Evolutionary conservation across 2,888 invertebrate species (phyloP).

Genomic region (Tolmerus cingulatus): DNA sequence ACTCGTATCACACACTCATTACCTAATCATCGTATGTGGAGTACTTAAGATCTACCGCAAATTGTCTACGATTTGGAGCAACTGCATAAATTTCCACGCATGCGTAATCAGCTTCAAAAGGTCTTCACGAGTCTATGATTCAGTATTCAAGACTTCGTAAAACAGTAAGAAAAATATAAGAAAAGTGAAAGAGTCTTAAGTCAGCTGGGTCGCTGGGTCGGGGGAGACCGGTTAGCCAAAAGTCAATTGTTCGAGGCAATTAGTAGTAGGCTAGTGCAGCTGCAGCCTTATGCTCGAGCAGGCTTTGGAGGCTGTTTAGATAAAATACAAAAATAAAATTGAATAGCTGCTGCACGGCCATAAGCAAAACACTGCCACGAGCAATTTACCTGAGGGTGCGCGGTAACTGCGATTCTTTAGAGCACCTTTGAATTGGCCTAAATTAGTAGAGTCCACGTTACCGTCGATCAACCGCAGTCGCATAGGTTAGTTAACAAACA

Average conservation of each 20-base stretch:
- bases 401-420: background rate
- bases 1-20: background rate
- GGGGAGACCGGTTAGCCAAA: background rate
- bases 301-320: background rate
- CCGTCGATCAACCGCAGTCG: background rate
- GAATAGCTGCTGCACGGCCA: background rate
- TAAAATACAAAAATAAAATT: background rate
- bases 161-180: background rate
- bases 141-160: background rate
- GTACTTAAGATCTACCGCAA: background rate
- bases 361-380: background rate
- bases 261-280: background rate
- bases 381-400: background rate
- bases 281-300: background rate
- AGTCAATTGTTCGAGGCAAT: background rate
- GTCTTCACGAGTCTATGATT: background rate
- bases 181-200: constrained; percentile 12
- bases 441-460: background rate
- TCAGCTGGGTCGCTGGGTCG: background rate
- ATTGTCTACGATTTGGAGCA: constrained; percentile 45
- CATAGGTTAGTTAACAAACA: background rate
- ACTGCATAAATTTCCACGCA: constrained; percentile 26
- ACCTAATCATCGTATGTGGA: background rate
- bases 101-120: constrained; percentile 19
- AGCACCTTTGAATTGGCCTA: background rate